A percentile compares a stretch with the other conserved stretches of the same genome.
phyloP scores from a whole-genome alignment of 92 coral and sea anemone species.

The Metridium senile region DNA sequence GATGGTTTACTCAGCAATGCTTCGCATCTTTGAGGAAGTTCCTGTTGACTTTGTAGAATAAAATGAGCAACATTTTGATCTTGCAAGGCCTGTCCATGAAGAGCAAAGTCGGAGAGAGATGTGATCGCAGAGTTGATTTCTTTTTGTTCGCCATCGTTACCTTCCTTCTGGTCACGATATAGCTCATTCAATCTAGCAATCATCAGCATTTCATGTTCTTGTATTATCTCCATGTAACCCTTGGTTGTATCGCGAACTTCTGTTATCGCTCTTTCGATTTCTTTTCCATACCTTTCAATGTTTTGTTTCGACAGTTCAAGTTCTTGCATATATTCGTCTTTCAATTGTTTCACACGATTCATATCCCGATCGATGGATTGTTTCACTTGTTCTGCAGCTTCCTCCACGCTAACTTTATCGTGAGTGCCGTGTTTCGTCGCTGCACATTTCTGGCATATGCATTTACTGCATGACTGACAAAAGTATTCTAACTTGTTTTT shows the following conservation, averaged over 20 bases:
- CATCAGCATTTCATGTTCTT: constrained; percentile 13
- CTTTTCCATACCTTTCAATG: neutral
- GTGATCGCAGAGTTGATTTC: neutral
- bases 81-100: neutral
- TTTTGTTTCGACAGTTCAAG: constrained; percentile 6
- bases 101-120: neutral
- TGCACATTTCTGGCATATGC: constrained; percentile 11
- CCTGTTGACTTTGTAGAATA: constrained; percentile 9
- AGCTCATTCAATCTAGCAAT: constrained; percentile 1
- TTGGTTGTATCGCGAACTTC: neutral
- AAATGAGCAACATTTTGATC: constrained; percentile 9
- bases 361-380: neutral
- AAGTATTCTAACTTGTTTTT: constrained; percentile 2
- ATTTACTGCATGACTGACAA: constrained; percentile 3
- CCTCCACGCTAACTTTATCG: neutral
- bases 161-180: neutral
- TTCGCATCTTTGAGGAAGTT: constrained; percentile 3
- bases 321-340: neutral
- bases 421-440: neutral
- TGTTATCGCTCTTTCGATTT: constrained; percentile 1
- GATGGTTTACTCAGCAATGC: neutral
- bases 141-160: neutral
- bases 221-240: neutral
- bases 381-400: constrained; percentile 7
- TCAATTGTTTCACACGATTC: neutral